These are phyloP conservation scores for Chloroceryle aenea DNA, from an alignment of 2,113 vertebrate species.

Conservation along the genomic window DNA sequence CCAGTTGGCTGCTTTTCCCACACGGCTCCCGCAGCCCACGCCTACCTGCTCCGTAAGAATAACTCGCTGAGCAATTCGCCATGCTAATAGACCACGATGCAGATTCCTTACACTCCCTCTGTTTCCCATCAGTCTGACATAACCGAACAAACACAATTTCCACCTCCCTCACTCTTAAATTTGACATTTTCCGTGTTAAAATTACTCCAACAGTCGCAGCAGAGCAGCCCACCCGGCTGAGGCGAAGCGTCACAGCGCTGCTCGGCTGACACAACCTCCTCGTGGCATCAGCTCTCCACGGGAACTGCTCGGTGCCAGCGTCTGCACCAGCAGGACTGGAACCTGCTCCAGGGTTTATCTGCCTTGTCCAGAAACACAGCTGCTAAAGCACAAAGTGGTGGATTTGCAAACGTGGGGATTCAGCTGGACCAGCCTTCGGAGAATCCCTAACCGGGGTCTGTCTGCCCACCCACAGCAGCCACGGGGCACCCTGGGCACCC, in stretches of 20 bases:
- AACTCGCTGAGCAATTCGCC: neutral
- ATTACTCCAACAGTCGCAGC: neutral
- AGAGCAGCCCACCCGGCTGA: neutral
- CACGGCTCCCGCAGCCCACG: rapidly evolving
- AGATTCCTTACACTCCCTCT: neutral
- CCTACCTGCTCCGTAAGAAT: neutral
- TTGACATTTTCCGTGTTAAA: too few species aligned
- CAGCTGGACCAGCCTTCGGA: neutral
- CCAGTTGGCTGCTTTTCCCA: neutral
- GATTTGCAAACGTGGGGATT: neutral
- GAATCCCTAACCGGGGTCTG: neutral
- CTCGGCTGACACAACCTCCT: neutral
- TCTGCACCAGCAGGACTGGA: neutral
- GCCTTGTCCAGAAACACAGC: neutral
- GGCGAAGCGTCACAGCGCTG: rapidly evolving
- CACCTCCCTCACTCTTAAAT: neutral
- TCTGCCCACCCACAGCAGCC: rapidly evolving
- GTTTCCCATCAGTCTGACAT: neutral
- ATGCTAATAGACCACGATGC: rapidly evolving
- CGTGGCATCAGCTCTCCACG: rapidly evolving
- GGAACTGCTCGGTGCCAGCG: rapidly evolving
- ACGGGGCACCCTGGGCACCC: neutral
- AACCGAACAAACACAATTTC: neutral
- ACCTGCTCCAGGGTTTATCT: rapidly evolving
- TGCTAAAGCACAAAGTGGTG: neutral